Base-by-base conservation (phyloP, 2,113 vertebrate genomes). In the Abramis brama region DNA sequence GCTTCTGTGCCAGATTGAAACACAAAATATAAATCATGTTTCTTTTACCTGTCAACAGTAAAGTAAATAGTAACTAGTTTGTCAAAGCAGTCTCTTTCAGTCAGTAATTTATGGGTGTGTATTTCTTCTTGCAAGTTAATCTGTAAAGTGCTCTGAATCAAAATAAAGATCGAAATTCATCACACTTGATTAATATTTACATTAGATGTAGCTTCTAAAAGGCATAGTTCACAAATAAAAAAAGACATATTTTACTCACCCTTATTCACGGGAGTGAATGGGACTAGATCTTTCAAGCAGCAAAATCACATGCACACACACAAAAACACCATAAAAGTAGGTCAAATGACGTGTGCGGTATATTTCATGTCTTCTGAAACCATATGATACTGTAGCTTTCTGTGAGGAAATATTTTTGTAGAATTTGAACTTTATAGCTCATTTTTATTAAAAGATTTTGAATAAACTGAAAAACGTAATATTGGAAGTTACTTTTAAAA, bases 341-440 rank as follows among this genome's bases (percentile, higher is more conserved):
- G 71, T 74, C 71, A 74, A 17, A 47, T 33, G 30, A 70, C 66
- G 25, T 77, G 47, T 30, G 75, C 47, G 25, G 25, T 55, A 55
- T 55, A 55, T 52, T 76, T 76, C 74, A 76, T 52, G n/a, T 52
- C 74, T 30, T 76, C 25, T 76, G 25, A 55, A 77, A 47, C 7
- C 74, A 77, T 30, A 52, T 27, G 74, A 55, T n/a, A 33, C 33
- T 33, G 4, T 33, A 43, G 68, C 33, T 71, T 71, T 43, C 19
- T 23, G 36, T 71, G 9, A 39, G 21, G 33, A 71, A 71, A 23
- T 71, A 1, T 71, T 36, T 36, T 43, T 23, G 68, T 43, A 17
- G 33, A 70, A 70, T 70, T 70, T 0, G 5, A 52, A 50, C 10
- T 50, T 50, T 13, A 43, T 43, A 43, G 43, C 43, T 10, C 43